Evolutionary conservation across 1,140 invertebrate genomes (phyloP).

Genomic region (Oppia nitens): DNA sequence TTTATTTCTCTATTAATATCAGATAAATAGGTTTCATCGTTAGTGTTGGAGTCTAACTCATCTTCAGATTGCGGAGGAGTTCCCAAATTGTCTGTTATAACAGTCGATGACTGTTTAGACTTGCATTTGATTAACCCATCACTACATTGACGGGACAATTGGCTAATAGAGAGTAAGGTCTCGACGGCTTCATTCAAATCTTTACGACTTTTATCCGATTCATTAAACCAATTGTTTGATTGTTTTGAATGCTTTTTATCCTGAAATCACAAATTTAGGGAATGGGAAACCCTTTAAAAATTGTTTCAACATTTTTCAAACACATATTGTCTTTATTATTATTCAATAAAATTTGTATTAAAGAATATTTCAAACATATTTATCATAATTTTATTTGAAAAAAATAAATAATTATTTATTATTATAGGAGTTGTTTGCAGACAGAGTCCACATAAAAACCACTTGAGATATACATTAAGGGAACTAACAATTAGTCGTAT

Average conservation of each 20-base stretch:
- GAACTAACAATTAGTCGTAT: too few relatives aligned
- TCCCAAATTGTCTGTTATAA: conserved; percentile 7
- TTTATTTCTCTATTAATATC: conserved; percentile 14
- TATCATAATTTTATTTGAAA: too few relatives aligned
- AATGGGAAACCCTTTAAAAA: background rate
- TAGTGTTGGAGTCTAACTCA: conserved; percentile 20
- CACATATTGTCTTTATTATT: background rate
- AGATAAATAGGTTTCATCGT: background rate
- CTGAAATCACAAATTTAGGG: background rate
- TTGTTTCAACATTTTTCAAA: background rate
- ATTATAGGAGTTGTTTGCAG: too few relatives aligned
- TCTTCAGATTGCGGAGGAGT: conserved; percentile 23
- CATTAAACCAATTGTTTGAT: too few relatives aligned
- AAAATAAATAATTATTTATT: too few relatives aligned
- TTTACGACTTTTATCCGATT: background rate
- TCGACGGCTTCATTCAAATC: conserved; percentile 26
- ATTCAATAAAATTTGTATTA: too few relatives aligned
- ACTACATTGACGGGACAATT: conserved; percentile 4
- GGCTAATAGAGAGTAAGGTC: conserved; percentile 23
- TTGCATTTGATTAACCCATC: background rate
- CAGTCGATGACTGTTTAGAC: conserved; percentile 3
- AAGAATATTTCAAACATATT: too few relatives aligned
- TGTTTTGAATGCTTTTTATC: background rate
- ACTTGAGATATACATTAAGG: too few relatives aligned
- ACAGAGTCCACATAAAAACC: too few relatives aligned